Conservation (phyloP, 2,888 invertebrate species). For the Brenthis ino region DNA sequence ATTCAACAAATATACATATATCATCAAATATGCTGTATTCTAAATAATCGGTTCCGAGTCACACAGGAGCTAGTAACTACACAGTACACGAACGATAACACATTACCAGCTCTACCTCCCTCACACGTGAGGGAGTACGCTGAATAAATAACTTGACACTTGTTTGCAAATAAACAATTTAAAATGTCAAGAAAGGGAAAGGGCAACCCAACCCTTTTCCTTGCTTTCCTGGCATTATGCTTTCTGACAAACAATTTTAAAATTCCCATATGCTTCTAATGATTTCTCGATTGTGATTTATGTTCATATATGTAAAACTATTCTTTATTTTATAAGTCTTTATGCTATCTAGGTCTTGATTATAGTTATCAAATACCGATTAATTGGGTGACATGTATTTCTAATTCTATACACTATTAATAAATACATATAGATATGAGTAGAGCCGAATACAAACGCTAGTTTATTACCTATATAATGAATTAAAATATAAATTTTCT, state of each 20-base stretch:
- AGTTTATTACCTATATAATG: too few relatives aligned
- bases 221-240: constrained; percentile 65
- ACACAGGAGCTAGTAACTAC: neutral
- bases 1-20: neutral
- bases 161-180: constrained; percentile 81
- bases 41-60: constrained; percentile 5
- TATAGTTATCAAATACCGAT: too few relatives aligned
- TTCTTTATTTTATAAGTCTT: neutral
- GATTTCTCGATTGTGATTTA: neutral
- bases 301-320: neutral
- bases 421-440: too few relatives aligned
- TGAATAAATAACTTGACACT: constrained; percentile 80
- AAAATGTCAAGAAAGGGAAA: constrained; percentile 80
- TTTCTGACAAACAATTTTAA: constrained; percentile 75
- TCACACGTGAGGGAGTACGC: constrained; percentile 42
- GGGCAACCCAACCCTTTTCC: constrained; percentile 73
- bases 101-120: constrained; percentile 37
- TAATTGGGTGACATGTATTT: too few relatives aligned
- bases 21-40: neutral
- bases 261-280: constrained; percentile 38
- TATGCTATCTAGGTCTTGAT: neutral
- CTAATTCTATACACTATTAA: too few relatives aligned
- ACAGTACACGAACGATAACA: constrained; percentile 26
- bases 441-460: too few relatives aligned
- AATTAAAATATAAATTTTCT: neutral